Conservation (phyloP, 2,888 invertebrate species). For the Lymantria monacha region DNA sequence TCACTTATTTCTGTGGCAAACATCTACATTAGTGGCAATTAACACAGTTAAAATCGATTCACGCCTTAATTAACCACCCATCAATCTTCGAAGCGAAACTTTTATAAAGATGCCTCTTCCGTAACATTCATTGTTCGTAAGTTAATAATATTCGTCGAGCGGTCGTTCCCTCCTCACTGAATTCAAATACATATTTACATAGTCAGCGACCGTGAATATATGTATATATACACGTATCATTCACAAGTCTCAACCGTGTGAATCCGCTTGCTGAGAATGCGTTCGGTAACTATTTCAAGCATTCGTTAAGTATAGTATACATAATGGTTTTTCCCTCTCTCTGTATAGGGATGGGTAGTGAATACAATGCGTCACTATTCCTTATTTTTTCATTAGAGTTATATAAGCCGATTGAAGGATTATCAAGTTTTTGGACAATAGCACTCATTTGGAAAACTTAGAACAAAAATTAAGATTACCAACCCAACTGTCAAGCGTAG, state of each 20-base stretch:
- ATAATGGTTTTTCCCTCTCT: too few species aligned
- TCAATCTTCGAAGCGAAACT: slow-evolving; percentile 28
- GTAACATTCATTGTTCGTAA: slow-evolving; percentile 36
- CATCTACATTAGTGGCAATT: slow-evolving; percentile 4
- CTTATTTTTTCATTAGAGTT: too few species aligned
- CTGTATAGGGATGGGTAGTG: too few species aligned
- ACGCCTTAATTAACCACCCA: slow-evolving; percentile 20
- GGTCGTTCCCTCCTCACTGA: slow-evolving; percentile 46
- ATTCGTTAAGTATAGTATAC: background rate
- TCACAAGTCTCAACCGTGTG: slow-evolving; percentile 63
- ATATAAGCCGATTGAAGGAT: too few species aligned
- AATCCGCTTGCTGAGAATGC: slow-evolving; percentile 68
- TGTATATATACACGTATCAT: slow-evolving; percentile 45
- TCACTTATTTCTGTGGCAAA: background rate
- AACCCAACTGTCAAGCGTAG: too few species aligned
- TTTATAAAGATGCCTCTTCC: slow-evolving; percentile 34
- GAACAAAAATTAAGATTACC: too few species aligned
- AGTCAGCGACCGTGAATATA: slow-evolving; percentile 75
- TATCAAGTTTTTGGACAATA: too few species aligned
- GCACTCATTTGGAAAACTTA: too few species aligned
- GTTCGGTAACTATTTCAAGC: slow-evolving; percentile 53
- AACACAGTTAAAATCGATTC: slow-evolving; percentile 24
- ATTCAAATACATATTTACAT: slow-evolving; percentile 72
- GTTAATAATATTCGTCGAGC: slow-evolving; percentile 49
- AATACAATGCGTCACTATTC: too few species aligned